Evolutionary conservation across 2,113 vertebrate species (phyloP).

Genomic region (Zapus hudsonius): DNA sequence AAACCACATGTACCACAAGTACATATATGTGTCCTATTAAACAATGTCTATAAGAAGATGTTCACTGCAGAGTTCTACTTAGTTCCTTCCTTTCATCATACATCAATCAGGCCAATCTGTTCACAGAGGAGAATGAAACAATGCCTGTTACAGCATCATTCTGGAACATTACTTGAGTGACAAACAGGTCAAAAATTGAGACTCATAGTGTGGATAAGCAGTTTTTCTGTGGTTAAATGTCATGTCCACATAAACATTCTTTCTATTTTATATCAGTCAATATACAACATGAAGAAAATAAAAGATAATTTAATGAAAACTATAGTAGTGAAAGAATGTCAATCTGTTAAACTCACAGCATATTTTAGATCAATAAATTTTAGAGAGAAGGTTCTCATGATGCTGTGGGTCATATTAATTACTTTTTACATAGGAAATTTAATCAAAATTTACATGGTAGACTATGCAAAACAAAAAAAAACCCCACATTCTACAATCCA

Average conservation of each 20-base stretch:
- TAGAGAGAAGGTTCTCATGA: too few relatives aligned
- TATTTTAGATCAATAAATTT: too few relatives aligned
- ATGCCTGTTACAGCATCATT: neutral
- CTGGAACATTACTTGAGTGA: neutral
- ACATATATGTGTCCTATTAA: neutral
- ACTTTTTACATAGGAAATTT: too few relatives aligned
- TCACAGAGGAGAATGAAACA: neutral
- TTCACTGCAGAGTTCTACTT: neutral
- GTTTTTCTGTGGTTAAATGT: neutral
- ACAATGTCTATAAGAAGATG: neutral
- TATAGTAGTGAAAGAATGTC: neutral
- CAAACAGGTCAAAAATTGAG: neutral
- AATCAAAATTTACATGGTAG: too few relatives aligned
- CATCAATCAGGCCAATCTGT: neutral
- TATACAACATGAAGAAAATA: neutral
- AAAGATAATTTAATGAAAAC: constrained; percentile 21
- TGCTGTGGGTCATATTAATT: too few relatives aligned
- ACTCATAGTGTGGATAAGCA: neutral
- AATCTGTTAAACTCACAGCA: neutral
- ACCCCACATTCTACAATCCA: too few relatives aligned
- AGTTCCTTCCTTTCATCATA: neutral
- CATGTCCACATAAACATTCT: neutral
- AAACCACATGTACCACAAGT: neutral
- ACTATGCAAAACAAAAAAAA: too few relatives aligned
- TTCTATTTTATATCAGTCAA: neutral